phyloP scores from a whole-genome alignment of 2,797 vertebrate genomes.

The Petrocephalus schoutedeni region DNA sequence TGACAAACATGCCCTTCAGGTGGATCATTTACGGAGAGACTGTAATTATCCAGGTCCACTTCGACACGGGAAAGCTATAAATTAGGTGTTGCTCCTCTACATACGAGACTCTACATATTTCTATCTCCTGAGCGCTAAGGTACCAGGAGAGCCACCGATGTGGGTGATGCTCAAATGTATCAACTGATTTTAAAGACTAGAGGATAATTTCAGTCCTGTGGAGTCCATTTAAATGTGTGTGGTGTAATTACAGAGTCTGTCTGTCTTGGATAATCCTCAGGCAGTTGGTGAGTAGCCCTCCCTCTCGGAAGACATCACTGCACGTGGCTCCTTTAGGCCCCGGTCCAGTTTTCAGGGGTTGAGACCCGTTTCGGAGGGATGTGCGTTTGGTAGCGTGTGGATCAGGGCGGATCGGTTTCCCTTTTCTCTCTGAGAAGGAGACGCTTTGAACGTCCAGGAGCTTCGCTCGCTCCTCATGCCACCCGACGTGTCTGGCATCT shows the following conservation, averaged over 20 bases:
- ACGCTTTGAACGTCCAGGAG: background rate
- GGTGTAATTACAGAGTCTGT: background rate
- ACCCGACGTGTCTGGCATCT: background rate
- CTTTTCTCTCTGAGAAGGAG: background rate
- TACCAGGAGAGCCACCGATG: background rate
- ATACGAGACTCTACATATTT: background rate
- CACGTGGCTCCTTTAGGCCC: background rate
- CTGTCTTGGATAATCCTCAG: background rate
- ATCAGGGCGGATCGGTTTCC: background rate
- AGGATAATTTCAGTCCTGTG: slow-evolving; percentile 3
- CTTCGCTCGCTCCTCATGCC: background rate
- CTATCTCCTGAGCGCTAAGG: background rate
- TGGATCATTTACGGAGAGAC: background rate
- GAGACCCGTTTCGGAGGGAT: background rate
- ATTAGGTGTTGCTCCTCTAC: background rate
- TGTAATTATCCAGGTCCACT: background rate
- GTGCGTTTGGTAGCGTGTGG: background rate
- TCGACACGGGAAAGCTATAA: background rate
- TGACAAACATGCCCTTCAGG: background rate
- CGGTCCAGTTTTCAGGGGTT: background rate
- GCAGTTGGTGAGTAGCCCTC: background rate
- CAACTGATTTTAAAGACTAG: background rate
- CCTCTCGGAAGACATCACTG: background rate
- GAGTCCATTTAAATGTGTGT: background rate
- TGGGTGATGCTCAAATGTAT: background rate